phyloP scores from a whole-genome alignment of 2,113 vertebrate genomes.

The Brienomyrus longianalis region DNA sequence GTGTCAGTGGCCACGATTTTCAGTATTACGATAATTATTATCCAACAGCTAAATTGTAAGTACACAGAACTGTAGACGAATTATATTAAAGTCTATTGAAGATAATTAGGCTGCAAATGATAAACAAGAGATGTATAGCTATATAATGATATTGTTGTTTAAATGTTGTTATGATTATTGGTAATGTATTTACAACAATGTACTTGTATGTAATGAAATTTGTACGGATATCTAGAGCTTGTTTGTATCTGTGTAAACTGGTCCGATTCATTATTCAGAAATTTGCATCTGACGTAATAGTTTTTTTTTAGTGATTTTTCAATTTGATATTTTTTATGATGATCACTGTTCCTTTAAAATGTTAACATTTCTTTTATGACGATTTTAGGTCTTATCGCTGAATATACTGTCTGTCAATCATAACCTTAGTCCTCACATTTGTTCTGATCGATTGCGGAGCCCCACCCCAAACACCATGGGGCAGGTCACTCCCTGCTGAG shows the following conservation, averaged over 20 bases:
- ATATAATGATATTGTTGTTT: slow-evolving; percentile 19
- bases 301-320: slow-evolving; percentile 18
- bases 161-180: slow-evolving; percentile 17
- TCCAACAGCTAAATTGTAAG: neutral
- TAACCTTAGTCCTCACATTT: neutral
- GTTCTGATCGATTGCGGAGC: neutral
- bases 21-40: slow-evolving; percentile 15
- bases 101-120: neutral
- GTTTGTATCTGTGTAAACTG: slow-evolving; percentile 18
- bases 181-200: slow-evolving; percentile 25
- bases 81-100: slow-evolving; percentile 7
- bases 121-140: slow-evolving; percentile 11
- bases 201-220: slow-evolving; percentile 20
- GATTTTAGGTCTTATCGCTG: neutral
- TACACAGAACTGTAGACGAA: slow-evolving; percentile 6
- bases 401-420: neutral
- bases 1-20: neutral
- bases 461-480: neutral
- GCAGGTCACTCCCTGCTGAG: neutral
- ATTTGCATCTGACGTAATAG: slow-evolving; percentile 6
- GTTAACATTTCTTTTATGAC: neutral
- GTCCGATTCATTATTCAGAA: slow-evolving; percentile 16
- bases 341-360: slow-evolving; percentile 1
- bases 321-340: slow-evolving; percentile 23
- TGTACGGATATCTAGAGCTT: slow-evolving; percentile 20